Base-by-base conservation (phyloP, 2,888 invertebrate species). In the Campaea margaritaria region DNA sequence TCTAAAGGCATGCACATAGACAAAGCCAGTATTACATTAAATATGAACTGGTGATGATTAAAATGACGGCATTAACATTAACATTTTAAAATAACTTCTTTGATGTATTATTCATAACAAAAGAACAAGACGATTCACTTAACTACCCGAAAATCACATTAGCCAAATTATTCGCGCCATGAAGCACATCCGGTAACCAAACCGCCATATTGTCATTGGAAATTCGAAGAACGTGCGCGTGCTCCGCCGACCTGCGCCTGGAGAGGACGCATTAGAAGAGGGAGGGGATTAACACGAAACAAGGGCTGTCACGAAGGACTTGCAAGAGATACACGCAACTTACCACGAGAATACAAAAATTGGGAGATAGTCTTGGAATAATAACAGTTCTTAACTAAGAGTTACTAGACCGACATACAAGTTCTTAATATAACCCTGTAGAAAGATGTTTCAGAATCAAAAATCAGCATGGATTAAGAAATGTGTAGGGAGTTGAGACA, bases 161-260 rank as follows among this genome's bases (percentile, higher is more conserved):
- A 70, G 54, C 69, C 72, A 69, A 79, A 76, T 76, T 64, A 76
- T 75, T 79, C 74, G 71, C 74, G 64, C 64, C 68, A 70, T 71
- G 71, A 70, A 65, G 72, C 74, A 79, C 81, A 83, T 85, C 85
- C 86, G 84, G 82, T 74, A 78, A 73, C 74, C 58, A 75, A 76
- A 77, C 76, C 70, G 75, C 75, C 76, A 81, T 81, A 82, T 79
- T 83, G 82, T 85, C 79, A 79, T 81, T 81, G 69, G 70, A 79
- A 80, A 80, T 78, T 78, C 79, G 75, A 77, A 68, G 73, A 81
- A 74, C 77, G 78, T 79, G 81, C 81, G 79, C 81, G 81, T 71
- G 78, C n/a, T n/a, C n/a, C 82, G 82, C 68, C 81, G 82, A 82
- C 87, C 89, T 86, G 86, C 83, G 77, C 66, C 68, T 66, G 74